Evolutionary conservation across 2,888 invertebrate genomes (phyloP), one percentile per base, ranked within the genome.

Genomic region (Boloria selene): DNA sequence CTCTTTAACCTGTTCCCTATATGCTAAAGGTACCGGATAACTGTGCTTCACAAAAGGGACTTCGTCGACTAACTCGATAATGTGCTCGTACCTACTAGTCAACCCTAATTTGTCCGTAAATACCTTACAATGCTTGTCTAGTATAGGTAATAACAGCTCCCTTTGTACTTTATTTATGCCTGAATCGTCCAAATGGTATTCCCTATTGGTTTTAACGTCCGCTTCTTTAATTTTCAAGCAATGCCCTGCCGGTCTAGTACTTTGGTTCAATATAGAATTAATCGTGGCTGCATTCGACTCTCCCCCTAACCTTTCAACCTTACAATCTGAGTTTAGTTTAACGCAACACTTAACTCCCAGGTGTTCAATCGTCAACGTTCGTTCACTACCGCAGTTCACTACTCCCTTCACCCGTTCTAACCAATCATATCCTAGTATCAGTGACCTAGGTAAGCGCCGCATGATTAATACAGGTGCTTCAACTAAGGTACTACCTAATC

Each of bases 11-110:
- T 70, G 71, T 0, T 38, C 26, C 4, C 75, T 54, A 68, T 75
- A 72, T 0, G 75, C 73, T 58, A 70, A 75, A 0, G 75, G 74
- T 13, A 77, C 22, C 1, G 74, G 75, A 51, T 75, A 74, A 1
- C 71, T 45, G 0, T 59, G 61, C 26, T 67, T 73, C 6, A 74
- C 45, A 45, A 74, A 26, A 0, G 75, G 75, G 0, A 16, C 10
- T 5, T 73, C 60, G 0, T 52, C 16, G 0, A 16, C 17, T 72
- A 74, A 72, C 42, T 69, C 61, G 67, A 74, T 64, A 5, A 65
- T 59, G 55, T 76, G 73, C 50, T 73, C 22, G n/a, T 75, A 74
- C 18, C 72, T 71, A 55, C 74, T 72, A 0, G 70, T 63, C 6
- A 61, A 54, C 0, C 75, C 74, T 55, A 74, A 38, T 18, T 62